Evolutionary conservation across 92 coral and sea anemone genomes (phyloP), one percentile per base, ranked within the genome.

Genomic region (Parazoanthus swiftii): DNA sequence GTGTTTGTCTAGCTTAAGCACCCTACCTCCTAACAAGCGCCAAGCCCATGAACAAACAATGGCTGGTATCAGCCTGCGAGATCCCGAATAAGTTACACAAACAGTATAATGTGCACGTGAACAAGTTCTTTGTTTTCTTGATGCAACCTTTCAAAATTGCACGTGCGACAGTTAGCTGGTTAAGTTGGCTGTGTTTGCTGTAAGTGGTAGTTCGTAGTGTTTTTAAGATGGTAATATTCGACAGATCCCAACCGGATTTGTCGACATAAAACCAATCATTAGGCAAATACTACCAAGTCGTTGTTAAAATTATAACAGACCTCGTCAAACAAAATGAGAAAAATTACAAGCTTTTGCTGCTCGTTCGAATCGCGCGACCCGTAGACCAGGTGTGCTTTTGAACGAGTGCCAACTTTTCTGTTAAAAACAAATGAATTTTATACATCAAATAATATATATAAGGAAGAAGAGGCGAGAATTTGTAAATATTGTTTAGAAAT

Each of bases 401-500:
- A 35, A 71, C 79, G 43, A 48, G 87, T 73, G 77, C 79, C 23
- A 71, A 66, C 33, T 46, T 84, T 71, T 71, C 78, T 70, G 87
- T 84, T 84, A 63, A 82, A 82, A 82, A 68, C 89, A 50, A 76
- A 56, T 54, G 82, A 76, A 77, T 91, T 91, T 91, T 91, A 81
- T 89, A 91, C 94, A 50, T 91, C 82, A 86, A 89, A 89, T 80
- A 86, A 81, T 74, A 86, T 84, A 84, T 72, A 84, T 84, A 91
- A 77, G 71, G 36, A 81, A 88, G 89, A 86, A 90, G 87, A 46
- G 76, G 67, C 76, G 91, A 91, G 81, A 86, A 44, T 58, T 89
- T 91, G 94, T 91, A 91, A 89, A 86, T 89, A 89, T 91, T 91
- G 81, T 91, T 91, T 91, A 85, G 90, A 91, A 91, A 86, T 91